Percentiles rank a stretch among this genome's conserved stretches.
phyloP scores from a whole-genome alignment of 1,140 invertebrate species.

The Rhagoletis pomonella region DNA sequence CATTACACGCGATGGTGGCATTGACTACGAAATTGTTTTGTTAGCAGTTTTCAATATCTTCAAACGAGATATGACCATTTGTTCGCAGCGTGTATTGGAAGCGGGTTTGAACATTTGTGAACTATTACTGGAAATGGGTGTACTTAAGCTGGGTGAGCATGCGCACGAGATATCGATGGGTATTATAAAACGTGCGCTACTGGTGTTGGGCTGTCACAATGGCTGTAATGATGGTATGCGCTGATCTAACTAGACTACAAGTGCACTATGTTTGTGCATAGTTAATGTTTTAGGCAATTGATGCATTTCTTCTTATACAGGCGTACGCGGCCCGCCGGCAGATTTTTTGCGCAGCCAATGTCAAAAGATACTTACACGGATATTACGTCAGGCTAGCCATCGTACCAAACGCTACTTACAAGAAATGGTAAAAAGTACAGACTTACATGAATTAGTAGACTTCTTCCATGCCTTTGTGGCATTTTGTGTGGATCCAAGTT shows the following conservation, averaged over 20 bases:
- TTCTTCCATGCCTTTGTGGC: conserved; percentile 96
- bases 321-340: conserved; percentile 89
- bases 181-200: conserved; percentile 81
- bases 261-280: not conserved
- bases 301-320: conserved; percentile 59
- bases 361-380: conserved; percentile 86
- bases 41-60: conserved; percentile 91
- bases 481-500: conserved; percentile 93
- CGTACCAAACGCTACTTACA: conserved; percentile 88
- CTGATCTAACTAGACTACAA: too few species aligned
- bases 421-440: conserved; percentile 84
- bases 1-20: conserved; percentile 95
- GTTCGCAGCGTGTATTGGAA: conserved; percentile 90
- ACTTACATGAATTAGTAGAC: conserved; percentile 90
- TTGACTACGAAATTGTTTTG: conserved; percentile 92
- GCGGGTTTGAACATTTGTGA: conserved; percentile 92
- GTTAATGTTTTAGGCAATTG: conserved; percentile 57
- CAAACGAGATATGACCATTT: conserved; percentile 82
- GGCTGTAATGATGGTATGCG: conserved; percentile 79
- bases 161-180: conserved; percentile 76
- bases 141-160: conserved; percentile 80
- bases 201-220: conserved; percentile 94
- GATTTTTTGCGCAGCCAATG: conserved; percentile 93
- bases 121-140: conserved; percentile 90
- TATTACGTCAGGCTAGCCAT: conserved; percentile 81